A percentile compares a stretch with the other conserved stretches of the same genome.
These are phyloP conservation scores for Sitta europaea DNA, from an alignment of 2,113 vertebrate genomes.

Conservation along the genomic window DNA sequence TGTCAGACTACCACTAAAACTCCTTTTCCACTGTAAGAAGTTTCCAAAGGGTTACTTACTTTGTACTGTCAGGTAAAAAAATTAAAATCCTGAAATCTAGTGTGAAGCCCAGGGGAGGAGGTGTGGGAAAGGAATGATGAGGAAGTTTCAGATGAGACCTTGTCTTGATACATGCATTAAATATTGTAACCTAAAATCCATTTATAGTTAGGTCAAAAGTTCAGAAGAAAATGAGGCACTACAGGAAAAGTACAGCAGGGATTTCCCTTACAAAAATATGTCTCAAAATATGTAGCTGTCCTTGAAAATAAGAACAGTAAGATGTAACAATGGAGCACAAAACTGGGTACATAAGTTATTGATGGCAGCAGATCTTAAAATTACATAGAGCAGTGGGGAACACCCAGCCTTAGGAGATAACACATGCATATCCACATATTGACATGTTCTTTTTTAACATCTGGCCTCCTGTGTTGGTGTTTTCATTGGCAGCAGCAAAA, in stretches of 20 bases:
- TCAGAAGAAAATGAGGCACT: neutral
- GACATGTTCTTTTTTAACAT: slow-evolving; percentile 33
- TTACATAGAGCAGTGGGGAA: neutral
- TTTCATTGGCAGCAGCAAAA: slow-evolving; percentile 42
- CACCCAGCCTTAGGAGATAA: slow-evolving; percentile 1
- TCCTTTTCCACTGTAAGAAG: neutral
- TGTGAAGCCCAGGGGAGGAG: neutral
- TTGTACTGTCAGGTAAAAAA: neutral
- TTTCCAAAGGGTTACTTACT: neutral
- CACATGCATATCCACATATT: neutral
- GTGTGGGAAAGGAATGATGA: neutral
- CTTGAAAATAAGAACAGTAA: neutral
- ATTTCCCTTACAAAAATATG: neutral
- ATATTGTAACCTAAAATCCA: neutral
- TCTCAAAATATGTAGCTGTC: neutral
- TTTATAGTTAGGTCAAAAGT: neutral
- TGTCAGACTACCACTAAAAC: neutral
- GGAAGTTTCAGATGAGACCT: neutral
- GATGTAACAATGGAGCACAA: neutral
- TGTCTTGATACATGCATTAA: neutral
- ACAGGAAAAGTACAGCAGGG: neutral
- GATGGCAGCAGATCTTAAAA: slow-evolving; percentile 17
- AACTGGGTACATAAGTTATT: neutral
- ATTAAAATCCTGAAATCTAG: neutral
- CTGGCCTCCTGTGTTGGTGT: neutral